Conservation (phyloP, 2,888 invertebrate species). For the Apodemia mormo region DNA sequence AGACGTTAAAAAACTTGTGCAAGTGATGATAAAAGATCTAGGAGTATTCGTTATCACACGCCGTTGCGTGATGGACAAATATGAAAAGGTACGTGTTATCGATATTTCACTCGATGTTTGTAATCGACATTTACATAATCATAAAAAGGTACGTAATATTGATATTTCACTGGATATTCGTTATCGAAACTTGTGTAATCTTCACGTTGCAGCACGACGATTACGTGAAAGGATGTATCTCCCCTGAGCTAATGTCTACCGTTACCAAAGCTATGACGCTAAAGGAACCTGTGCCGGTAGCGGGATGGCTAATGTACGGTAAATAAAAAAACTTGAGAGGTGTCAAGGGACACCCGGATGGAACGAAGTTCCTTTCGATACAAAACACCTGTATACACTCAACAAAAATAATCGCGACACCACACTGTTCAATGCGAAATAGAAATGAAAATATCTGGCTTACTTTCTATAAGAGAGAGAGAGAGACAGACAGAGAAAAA, state of each 20-base stretch:
- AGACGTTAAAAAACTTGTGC: conserved; percentile 58
- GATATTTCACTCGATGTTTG: conserved; percentile 6
- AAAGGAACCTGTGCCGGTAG: conserved; percentile 59
- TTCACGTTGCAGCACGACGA: conserved; percentile 57
- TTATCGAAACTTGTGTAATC: too few species aligned
- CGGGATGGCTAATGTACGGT: conserved; percentile 76
- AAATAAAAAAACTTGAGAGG: conserved; percentile 16
- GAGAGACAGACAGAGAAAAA: too few species aligned
- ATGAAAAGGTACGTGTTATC: conserved; percentile 54
- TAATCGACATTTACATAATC: not conserved
- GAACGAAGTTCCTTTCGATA: too few species aligned
- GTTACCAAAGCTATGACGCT: conserved; percentile 56
- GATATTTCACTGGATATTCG: conserved; percentile 6
- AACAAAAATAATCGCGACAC: too few species aligned
- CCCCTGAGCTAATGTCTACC: conserved; percentile 58
- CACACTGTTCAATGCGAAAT: too few species aligned
- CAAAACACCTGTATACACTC: too few species aligned
- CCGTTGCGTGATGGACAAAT: conserved; percentile 65
- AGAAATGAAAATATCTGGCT: too few species aligned
- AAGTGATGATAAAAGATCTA: conserved; percentile 61
- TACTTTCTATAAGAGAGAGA: too few species aligned
- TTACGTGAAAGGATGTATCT: conserved; percentile 58
- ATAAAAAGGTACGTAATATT: conserved; percentile 49
- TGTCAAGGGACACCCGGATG: too few species aligned
- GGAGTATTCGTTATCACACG: conserved; percentile 68